Conservation (phyloP, 2,888 invertebrate species). For the Epirrhoe tristata region DNA sequence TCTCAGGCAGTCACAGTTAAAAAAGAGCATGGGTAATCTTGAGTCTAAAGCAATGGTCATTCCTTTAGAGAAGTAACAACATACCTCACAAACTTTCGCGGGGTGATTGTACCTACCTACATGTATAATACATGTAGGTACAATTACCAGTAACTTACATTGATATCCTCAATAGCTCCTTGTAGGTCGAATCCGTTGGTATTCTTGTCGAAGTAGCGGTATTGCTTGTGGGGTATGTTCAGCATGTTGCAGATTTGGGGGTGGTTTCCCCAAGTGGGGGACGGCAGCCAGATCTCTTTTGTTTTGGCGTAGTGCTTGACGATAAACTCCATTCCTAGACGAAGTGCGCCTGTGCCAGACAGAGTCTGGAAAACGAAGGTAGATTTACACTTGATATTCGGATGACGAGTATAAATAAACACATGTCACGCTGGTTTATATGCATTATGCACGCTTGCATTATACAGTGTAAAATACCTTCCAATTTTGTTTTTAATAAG, state of each 20-base stretch:
- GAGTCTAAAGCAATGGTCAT: too few species aligned
- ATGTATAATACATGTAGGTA: too few species aligned
- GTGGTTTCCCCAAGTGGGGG: constrained; percentile 99
- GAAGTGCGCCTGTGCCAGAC: constrained; percentile 98
- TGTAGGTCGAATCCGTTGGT: constrained; percentile 97
- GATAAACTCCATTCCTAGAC: constrained; percentile 95
- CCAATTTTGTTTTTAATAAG: too few species aligned
- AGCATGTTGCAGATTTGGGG: constrained; percentile 96
- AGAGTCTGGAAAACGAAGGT: constrained; percentile 86
- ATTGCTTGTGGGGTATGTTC: constrained; percentile 93
- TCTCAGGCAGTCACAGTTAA: too few species aligned
- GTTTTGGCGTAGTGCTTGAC: constrained; percentile 91
- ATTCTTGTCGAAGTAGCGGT: constrained; percentile 97
- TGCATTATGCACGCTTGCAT: too few species aligned
- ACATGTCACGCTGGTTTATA: too few species aligned
- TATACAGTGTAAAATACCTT: too few species aligned
- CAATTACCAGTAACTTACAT: constrained; percentile 82
- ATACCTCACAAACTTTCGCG: too few species aligned
- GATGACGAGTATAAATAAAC: too few species aligned
- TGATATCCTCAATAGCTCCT: constrained; percentile 95
- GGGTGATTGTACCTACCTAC: too few species aligned
- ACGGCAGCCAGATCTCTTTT: constrained; percentile 95
- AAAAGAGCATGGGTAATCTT: too few species aligned
- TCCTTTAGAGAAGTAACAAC: too few species aligned
- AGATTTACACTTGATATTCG: background rate